A percentile compares a stretch with the other conserved stretches of the same genome.
phyloP scores from a whole-genome alignment of 2,888 invertebrate species.

The Harmothoe impar region DNA sequence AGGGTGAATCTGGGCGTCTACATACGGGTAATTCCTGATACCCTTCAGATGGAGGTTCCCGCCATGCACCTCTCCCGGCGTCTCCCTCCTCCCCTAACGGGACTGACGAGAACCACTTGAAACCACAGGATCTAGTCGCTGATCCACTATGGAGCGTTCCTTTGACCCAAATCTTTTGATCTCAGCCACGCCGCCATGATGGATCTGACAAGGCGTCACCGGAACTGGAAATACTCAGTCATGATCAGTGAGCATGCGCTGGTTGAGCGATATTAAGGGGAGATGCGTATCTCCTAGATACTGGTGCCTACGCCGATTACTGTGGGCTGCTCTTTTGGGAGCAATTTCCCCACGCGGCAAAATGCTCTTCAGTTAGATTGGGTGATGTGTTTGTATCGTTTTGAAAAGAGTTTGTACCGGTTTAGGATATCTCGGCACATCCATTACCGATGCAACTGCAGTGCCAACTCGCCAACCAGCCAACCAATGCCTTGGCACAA shows the following conservation, averaged over 20 bases:
- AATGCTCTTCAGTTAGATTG: too few relatives aligned
- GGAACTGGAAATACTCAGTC: conserved; percentile 31
- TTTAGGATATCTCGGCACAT: too few relatives aligned
- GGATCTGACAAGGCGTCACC: conserved; percentile 30
- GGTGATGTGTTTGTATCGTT: too few relatives aligned
- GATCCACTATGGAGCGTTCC: background rate
- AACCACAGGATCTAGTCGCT: background rate
- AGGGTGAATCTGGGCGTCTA: background rate
- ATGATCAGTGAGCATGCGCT: conserved; percentile 35
- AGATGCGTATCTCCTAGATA: conserved; percentile 22
- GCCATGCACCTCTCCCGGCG: background rate
- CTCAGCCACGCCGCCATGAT: background rate
- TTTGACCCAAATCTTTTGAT: conserved; percentile 37
- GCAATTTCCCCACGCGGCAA: background rate
- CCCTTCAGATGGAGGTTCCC: conserved; percentile 1
- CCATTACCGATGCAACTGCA: too few relatives aligned
- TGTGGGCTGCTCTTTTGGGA: background rate
- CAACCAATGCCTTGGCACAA: too few relatives aligned
- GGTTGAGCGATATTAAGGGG: conserved; percentile 35
- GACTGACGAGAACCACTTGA: background rate
- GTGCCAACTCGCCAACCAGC: too few relatives aligned
- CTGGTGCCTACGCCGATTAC: background rate
- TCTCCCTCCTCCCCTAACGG: background rate
- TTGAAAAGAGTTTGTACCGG: too few relatives aligned
- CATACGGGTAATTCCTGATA: conserved; percentile 2